Evolutionary conservation across 2,888 invertebrate species (phyloP).

Genomic region (Monochamus alternatus): DNA sequence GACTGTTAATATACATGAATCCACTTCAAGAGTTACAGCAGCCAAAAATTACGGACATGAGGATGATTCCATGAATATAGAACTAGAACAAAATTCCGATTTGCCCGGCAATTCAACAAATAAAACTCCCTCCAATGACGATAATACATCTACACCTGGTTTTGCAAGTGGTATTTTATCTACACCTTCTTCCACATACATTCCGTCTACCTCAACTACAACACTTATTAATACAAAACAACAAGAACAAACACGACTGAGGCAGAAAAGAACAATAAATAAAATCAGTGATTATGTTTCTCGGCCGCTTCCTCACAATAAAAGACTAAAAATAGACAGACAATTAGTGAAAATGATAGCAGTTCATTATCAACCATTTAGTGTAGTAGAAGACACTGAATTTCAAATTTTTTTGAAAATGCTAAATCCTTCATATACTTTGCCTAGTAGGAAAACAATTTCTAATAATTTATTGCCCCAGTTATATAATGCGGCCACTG

Average conservation of each 20-base stretch:
- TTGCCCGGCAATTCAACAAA: too few species aligned
- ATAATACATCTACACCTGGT: background rate
- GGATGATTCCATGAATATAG: too few species aligned
- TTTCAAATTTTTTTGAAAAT: conserved; percentile 3
- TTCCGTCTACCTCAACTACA: conserved; percentile 1
- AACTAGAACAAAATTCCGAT: too few species aligned
- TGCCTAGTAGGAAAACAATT: conserved; percentile 9
- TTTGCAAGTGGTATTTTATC: too few species aligned
- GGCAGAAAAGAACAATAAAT: background rate
- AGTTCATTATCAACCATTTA: background rate
- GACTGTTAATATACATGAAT: background rate
- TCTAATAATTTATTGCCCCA: conserved; percentile 16
- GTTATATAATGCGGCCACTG: background rate
- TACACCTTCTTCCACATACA: too few species aligned
- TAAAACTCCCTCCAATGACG: too few species aligned
- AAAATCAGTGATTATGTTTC: conserved; percentile 11
- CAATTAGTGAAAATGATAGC: conserved; percentile 25
- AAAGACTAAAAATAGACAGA: conserved; percentile 15
- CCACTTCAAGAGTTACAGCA: too few species aligned
- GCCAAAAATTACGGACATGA: too few species aligned
- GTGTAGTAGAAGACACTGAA: background rate
- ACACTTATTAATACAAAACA: background rate
- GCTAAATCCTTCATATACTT: conserved; percentile 16
- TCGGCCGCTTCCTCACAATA: conserved; percentile 18
- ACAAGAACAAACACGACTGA: too few species aligned